phyloP scores from a whole-genome alignment of 2,888 invertebrate genomes.

The Machimus atricapillus region DNA sequence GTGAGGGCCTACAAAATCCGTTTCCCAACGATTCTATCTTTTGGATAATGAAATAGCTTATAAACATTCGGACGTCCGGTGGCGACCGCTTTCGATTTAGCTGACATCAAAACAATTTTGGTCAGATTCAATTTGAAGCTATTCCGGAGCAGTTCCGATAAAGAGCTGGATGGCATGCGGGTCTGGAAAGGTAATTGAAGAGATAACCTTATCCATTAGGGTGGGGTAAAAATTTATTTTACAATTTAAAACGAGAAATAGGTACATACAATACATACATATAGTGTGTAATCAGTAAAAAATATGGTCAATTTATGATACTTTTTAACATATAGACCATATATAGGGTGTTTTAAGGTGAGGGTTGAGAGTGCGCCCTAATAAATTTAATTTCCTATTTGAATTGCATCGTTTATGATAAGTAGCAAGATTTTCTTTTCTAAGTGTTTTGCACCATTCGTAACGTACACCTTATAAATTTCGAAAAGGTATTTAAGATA shows the following conservation, averaged over 20 bases:
- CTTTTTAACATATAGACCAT: too few species aligned
- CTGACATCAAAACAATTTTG: neutral
- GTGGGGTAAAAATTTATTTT: neutral
- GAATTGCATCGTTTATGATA: too few species aligned
- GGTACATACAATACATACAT: too few species aligned
- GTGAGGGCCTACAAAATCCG: neutral
- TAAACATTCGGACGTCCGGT: neutral
- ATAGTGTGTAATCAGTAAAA: neutral
- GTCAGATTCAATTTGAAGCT: neutral
- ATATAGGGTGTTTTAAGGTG: too few species aligned
- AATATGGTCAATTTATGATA: neutral
- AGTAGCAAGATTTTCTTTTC: too few species aligned
- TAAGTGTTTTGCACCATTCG: too few species aligned
- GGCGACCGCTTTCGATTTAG: neutral
- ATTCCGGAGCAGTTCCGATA: neutral
- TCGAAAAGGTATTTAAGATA: too few species aligned
- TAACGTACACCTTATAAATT: too few species aligned
- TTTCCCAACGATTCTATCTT: neutral
- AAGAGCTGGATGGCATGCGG: neutral
- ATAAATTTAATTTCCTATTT: too few species aligned
- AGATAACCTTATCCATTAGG: neutral
- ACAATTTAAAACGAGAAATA: neutral
- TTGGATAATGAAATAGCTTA: neutral
- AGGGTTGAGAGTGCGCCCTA: too few species aligned
- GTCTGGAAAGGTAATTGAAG: neutral